Conservation (phyloP, 2,113 vertebrate genomes). For the Nyctibius bracteatus region DNA sequence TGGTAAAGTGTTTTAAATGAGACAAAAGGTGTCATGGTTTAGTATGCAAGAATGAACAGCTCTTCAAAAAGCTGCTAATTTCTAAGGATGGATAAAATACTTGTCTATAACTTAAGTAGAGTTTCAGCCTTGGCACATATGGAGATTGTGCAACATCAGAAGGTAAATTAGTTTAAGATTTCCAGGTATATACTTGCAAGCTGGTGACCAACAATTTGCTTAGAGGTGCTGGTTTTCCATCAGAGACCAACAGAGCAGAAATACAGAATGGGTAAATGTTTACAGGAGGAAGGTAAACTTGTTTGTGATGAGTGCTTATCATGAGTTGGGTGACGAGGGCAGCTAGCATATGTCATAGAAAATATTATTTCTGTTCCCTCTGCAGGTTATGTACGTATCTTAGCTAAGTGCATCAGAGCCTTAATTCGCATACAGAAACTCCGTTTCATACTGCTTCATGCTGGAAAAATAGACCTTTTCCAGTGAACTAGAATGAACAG, state of each 20-base stretch:
- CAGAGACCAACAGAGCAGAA: background rate
- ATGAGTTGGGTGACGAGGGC: background rate
- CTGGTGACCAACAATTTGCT: background rate
- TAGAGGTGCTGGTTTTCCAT: background rate
- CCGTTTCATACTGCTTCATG: background rate
- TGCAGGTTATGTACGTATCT: background rate
- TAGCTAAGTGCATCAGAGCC: background rate
- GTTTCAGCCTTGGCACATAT: accelerated
- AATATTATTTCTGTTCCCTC: background rate
- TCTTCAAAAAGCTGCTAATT: background rate
- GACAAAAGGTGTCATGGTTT: background rate
- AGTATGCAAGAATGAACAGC: background rate
- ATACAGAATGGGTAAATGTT: background rate
- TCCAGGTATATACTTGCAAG: background rate
- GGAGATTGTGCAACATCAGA: background rate
- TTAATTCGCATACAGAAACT: background rate
- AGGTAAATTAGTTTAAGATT: background rate
- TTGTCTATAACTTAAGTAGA: background rate
- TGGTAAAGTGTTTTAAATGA: background rate
- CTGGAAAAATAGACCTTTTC: background rate
- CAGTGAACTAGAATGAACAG: background rate
- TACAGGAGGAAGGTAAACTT: background rate
- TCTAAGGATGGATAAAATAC: background rate
- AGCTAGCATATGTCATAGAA: background rate
- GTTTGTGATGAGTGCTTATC: background rate